A percentile compares a stretch with the other conserved stretches of the same genome.
Evolutionary conservation across 2,113 vertebrate species (phyloP).

Genomic region (Poeciliopsis turrubarensis): DNA sequence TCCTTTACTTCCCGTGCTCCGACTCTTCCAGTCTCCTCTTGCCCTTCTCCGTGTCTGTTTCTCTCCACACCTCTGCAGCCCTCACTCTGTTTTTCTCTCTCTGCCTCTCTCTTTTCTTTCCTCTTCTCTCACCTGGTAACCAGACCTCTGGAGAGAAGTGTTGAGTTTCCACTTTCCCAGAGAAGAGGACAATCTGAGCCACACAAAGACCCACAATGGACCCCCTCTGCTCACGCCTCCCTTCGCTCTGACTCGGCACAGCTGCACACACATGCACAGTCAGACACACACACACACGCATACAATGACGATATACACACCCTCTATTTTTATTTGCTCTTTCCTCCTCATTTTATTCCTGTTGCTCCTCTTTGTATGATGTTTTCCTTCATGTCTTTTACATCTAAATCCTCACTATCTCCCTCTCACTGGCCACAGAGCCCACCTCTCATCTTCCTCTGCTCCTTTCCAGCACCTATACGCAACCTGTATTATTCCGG

Average conservation of each 20-base stretch:
- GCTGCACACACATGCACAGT: slow-evolving; percentile 56
- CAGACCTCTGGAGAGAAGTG: slow-evolving; percentile 79
- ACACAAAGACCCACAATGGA: slow-evolving; percentile 78
- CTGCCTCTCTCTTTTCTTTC: slow-evolving; percentile 56
- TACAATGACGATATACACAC: slow-evolving; percentile 21
- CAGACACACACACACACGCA: slow-evolving; percentile 15
- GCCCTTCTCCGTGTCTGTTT: slow-evolving; percentile 42
- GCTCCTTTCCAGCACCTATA: neutral
- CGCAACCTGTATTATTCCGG: slow-evolving; percentile 3
- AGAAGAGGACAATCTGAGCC: slow-evolving; percentile 80
- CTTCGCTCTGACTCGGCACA: slow-evolving; percentile 51
- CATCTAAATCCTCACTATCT: neutral
- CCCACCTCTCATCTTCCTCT: neutral
- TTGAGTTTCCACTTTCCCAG: slow-evolving; percentile 85
- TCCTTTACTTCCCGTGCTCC: slow-evolving; percentile 47
- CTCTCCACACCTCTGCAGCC: slow-evolving; percentile 70
- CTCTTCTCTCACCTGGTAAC: slow-evolving; percentile 82
- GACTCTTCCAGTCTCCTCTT: slow-evolving; percentile 54
- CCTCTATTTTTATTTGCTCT: slow-evolving; percentile 14
- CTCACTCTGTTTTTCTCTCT: slow-evolving; percentile 51
- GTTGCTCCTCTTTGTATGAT: neutral
- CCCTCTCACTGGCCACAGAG: neutral
- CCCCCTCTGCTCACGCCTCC: slow-evolving; percentile 71
- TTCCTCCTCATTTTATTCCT: slow-evolving; percentile 8
- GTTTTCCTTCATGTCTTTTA: slow-evolving; percentile 5